A percentile compares a stretch with the other conserved stretches of the same genome.
Evolutionary conservation across 1,140 invertebrate genomes (phyloP).

Genomic region (Lethocerus indicus): DNA sequence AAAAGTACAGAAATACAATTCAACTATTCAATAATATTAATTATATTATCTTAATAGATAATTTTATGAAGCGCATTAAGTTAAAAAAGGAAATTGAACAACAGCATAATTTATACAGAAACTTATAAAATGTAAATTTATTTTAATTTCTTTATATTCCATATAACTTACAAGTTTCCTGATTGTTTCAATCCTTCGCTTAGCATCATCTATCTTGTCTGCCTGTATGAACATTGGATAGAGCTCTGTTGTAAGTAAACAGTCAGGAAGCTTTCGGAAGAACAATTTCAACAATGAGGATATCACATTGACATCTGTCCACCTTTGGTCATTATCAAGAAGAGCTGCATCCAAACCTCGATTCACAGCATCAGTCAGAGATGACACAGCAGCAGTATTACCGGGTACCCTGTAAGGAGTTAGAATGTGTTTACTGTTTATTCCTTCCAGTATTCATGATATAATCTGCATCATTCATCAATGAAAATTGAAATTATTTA

Average conservation of each 20-base stretch:
- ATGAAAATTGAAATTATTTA: no score
- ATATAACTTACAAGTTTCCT: slow-evolving; percentile 47
- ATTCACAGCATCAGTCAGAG: slow-evolving; percentile 70
- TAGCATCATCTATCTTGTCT: slow-evolving; percentile 61
- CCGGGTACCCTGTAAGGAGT: slow-evolving; percentile 78
- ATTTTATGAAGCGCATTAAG: no score
- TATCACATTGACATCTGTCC: slow-evolving; percentile 83
- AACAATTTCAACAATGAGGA: slow-evolving; percentile 87
- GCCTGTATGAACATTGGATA: slow-evolving; percentile 86
- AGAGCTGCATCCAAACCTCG: slow-evolving; percentile 36
- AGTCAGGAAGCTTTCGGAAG: slow-evolving; percentile 81
- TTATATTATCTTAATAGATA: no score
- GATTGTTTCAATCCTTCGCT: slow-evolving; percentile 55
- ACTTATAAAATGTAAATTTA: background rate
- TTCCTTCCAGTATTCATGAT: no score
- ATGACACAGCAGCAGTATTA: slow-evolving; percentile 83
- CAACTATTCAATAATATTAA: no score
- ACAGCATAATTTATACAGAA: background rate
- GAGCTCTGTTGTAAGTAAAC: slow-evolving; percentile 68
- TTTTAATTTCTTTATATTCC: background rate
- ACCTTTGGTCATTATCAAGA: slow-evolving; percentile 50
- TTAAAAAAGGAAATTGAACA: no score
- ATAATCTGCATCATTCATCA: no score
- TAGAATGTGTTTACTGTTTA: no score
- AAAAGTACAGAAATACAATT: slow-evolving; percentile 14